phyloP scores from a whole-genome alignment of 2,113 vertebrate genomes.

The Sphyrna mokarran region DNA sequence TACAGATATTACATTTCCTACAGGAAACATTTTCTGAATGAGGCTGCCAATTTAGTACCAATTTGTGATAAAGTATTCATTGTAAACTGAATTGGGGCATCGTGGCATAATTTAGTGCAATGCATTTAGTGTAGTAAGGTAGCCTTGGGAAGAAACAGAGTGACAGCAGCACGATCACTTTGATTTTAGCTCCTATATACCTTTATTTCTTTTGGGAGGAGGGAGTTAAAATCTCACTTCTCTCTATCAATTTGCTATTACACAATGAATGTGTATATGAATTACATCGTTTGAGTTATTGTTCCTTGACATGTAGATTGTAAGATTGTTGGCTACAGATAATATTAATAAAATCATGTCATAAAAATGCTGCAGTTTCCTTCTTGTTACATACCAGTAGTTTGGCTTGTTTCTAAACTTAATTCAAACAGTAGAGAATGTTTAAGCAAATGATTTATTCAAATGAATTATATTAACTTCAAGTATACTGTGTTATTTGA shows the following conservation, averaged over 20 bases:
- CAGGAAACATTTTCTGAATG: not conserved
- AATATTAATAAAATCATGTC: not conserved
- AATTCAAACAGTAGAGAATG: too few relatives aligned
- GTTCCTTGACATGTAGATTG: not conserved
- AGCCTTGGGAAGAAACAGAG: not conserved
- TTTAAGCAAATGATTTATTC: too few relatives aligned
- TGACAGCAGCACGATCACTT: not conserved
- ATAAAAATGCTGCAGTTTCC: not conserved
- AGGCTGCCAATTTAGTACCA: not conserved
- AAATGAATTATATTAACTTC: too few relatives aligned
- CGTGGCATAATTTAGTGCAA: not conserved
- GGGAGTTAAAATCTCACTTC: not conserved
- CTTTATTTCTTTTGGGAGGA: not conserved
- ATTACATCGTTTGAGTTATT: not conserved
- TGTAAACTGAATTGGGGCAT: not conserved
- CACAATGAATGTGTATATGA: not conserved
- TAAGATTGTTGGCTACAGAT: not conserved
- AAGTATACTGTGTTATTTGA: too few relatives aligned
- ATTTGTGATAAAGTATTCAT: not conserved
- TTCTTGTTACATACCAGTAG: not conserved
- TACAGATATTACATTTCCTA: not conserved
- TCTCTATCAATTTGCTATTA: not conserved
- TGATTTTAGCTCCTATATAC: not conserved
- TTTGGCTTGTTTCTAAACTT: not conserved
- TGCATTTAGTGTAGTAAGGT: not conserved